Evolutionary conservation across 2,797 vertebrate species (phyloP).

Genomic region (Hemitrygon akajei): DNA sequence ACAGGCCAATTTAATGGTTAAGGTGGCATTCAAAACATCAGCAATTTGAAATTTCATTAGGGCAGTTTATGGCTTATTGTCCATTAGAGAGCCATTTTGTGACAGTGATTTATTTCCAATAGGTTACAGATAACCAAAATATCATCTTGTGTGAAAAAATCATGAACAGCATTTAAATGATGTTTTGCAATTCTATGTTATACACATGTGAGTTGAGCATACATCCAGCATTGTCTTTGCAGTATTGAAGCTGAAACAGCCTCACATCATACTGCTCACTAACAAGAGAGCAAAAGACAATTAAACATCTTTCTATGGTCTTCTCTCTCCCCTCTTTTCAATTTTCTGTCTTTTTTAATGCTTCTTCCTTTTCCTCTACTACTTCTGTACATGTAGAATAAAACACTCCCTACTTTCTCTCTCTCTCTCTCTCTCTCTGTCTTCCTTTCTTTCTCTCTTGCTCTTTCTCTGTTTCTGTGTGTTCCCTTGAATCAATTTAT

Average conservation of each 20-base stretch:
- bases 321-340: background rate
- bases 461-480: background rate
- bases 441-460: too few species aligned
- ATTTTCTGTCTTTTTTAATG: background rate
- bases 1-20: slow-evolving; percentile 6
- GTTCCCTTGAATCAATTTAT: background rate
- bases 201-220: background rate
- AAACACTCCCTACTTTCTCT: background rate
- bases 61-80: slow-evolving; percentile 20
- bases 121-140: slow-evolving; percentile 15
- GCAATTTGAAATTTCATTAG: slow-evolving; percentile 30
- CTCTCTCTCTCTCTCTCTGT: too few species aligned
- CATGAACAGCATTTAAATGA: background rate
- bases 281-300: background rate
- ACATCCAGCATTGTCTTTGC: background rate
- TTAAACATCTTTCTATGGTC: background rate
- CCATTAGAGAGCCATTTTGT: slow-evolving; percentile 24
- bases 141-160: slow-evolving; percentile 5
- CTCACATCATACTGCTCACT: background rate
- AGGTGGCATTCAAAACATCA: slow-evolving; percentile 23
- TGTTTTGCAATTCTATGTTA: background rate
- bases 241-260: background rate
- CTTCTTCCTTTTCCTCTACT: background rate
- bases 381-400: background rate
- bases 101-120: slow-evolving; percentile 22